These are phyloP conservation scores for Macropus fuliginosus DNA, from an alignment of 2,797 vertebrate species.

Conservation along the genomic window DNA sequence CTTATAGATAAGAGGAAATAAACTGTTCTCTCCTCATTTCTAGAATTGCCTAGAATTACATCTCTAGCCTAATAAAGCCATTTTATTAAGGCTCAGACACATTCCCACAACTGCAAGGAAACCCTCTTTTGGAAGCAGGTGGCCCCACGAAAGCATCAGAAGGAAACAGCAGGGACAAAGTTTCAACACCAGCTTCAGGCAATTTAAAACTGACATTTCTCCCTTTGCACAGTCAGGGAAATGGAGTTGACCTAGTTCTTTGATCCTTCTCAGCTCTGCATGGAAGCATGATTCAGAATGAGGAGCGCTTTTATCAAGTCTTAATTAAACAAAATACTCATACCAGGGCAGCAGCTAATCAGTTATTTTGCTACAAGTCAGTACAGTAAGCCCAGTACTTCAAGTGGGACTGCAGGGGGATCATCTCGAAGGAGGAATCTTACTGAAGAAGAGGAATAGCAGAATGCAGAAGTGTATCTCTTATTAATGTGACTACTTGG, in stretches of 20 bases:
- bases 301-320: constrained; percentile 61
- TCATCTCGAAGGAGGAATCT: neutral
- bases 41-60: neutral
- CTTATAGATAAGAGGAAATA: neutral
- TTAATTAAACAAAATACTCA: constrained; percentile 69
- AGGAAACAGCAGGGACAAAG: neutral
- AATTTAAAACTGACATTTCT: constrained; percentile 2
- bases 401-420: neutral
- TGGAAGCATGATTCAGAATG: constrained; percentile 56
- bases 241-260: constrained; percentile 52
- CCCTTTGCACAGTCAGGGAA: neutral
- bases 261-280: constrained; percentile 60
- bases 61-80: neutral
- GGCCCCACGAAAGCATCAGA: neutral
- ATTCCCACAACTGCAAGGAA: neutral
- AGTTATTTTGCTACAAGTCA: neutral
- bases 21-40: constrained; percentile 10
- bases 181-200: neutral
- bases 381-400: neutral
- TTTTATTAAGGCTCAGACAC: neutral
- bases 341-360: neutral
- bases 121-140: neutral
- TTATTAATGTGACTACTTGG: neutral
- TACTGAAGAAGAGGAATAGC: neutral
- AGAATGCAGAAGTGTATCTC: neutral